Evolutionary conservation across 2,113 vertebrate genomes (phyloP), one percentile per base, ranked within the genome.

Genomic region (Psilopogon haemacephalus): DNA sequence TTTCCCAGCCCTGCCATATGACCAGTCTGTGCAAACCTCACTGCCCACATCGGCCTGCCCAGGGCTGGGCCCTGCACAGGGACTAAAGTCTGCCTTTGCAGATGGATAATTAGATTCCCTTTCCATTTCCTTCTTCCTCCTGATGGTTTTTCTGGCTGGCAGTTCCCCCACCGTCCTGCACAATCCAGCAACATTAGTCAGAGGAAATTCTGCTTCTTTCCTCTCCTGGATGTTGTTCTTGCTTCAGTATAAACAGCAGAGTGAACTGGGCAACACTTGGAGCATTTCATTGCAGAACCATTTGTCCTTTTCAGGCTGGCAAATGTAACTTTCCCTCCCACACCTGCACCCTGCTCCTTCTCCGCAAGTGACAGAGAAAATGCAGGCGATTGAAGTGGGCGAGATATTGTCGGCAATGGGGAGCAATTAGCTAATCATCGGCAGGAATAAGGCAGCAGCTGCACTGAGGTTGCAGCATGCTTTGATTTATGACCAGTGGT

Each of bases 21-120:
- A 67, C 18, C 44, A 23, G 12, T 17, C 64, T 56, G 42, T 15
- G 30, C 63, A 89, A 84, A 60, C 38, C 12, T 75, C 26, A 12
- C 88, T 73, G 70, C 59, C 30, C 87, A 20, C 78, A 58, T 11
- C 76, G 69, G 35, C 8, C 58, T 62, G 70, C 38, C 65, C 70
- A 26, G 26, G 37, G 55, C 68, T 40, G 70, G 63, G 88, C 65
- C 38, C 52, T 37, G 42, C 2, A 0, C 76, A 2, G 0, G 27
- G 70, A 67, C 56, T 6, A 60, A 42, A 4, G 11, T 81, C 73
- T 86, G 73, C 44, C 74, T 92, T 74, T 70, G 84, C 94, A 94
- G 81, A 95, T 76, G 67, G 71, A 72, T 90, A 94, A 91, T 94
- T 86, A 88, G 82, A 95, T 95, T 94, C 71, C n/a, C 35, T 62